Conservation (phyloP, 2,888 invertebrate species). For the Orthosia gothica region DNA sequence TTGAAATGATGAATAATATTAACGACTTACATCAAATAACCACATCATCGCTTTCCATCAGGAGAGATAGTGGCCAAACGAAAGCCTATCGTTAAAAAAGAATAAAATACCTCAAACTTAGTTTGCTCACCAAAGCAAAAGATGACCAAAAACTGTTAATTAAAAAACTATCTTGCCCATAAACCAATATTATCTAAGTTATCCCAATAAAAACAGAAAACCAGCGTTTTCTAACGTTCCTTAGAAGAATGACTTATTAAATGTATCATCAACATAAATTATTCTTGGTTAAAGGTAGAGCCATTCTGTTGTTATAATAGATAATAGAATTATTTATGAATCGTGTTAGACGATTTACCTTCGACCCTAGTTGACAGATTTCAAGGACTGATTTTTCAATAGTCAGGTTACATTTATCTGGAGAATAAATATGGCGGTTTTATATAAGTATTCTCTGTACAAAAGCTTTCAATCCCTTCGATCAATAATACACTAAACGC, state of each 20-base stretch:
- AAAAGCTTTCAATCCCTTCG: too few species aligned
- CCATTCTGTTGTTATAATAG: slow-evolving; percentile 9
- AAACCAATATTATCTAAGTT: background rate
- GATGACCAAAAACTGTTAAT: background rate
- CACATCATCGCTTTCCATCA: too few species aligned
- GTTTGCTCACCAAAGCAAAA: background rate
- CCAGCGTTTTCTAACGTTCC: background rate
- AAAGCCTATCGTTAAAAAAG: too few species aligned
- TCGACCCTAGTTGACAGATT: background rate
- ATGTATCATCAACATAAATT: background rate
- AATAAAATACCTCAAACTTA: background rate
- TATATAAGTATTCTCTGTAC: too few species aligned
- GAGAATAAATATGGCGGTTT: too few species aligned
- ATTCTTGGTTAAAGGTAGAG: slow-evolving; percentile 12
- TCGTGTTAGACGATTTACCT: background rate
- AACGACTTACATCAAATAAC: too few species aligned
- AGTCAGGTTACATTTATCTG: too few species aligned
- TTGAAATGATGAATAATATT: too few species aligned
- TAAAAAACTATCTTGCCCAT: background rate
- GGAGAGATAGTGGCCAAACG: too few species aligned
- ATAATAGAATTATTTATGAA: background rate
- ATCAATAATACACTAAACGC: too few species aligned
- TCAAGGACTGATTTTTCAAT: too few species aligned
- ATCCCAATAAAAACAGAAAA: background rate
- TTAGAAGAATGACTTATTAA: background rate